Evolutionary conservation across 1,140 invertebrate species (phyloP), one percentile per base, ranked within the genome.

Genomic region (Microplitis demolitor): DNA sequence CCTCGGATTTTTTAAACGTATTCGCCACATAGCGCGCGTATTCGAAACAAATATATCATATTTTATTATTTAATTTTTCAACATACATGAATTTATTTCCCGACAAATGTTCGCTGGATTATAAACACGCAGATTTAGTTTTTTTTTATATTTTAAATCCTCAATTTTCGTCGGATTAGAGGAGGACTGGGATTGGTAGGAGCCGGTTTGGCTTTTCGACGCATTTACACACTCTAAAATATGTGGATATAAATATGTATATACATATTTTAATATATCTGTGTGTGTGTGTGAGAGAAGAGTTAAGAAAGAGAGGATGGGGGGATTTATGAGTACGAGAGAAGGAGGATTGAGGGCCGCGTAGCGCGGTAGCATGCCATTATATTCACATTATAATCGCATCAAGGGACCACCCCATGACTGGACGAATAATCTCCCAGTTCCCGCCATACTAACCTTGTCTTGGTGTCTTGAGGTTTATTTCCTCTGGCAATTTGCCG

Each of bases 341-440:
- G 39, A 45, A 45, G 39, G 39, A 45, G 76, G 74, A 74, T 74
- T 77, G 31, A 67, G 66, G 66, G 66, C 51, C 68, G 79, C 82
- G 80, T 84, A 85, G 77, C 73, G 71, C 82, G 78, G 83, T 80
- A 84, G 82, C 78, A 78, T 73, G 77, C 79, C 79, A 84, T 85
- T 85, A 84, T 84, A 83, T 83, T 84, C 83, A 77, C 81, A 84
- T 85, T 84, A 85, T 83, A 85, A 84, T 82, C 82, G 78, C 83
- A 85, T 84, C 80, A 83, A 78, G 73, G 74, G 81, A 81, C 77
- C 79, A 79, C 76, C 78, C 76, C 72, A 78, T 77, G 81, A 76
- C 75, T 76, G 77, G 73, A 77, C 75, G 72, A 73, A 78, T 79
- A 80, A 79, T 76, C 64, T 73, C 63, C 63, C 61, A 53, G 31